Evolutionary conservation across 2,113 vertebrate species (phyloP).

Genomic region (Psittacus erithacus): DNA sequence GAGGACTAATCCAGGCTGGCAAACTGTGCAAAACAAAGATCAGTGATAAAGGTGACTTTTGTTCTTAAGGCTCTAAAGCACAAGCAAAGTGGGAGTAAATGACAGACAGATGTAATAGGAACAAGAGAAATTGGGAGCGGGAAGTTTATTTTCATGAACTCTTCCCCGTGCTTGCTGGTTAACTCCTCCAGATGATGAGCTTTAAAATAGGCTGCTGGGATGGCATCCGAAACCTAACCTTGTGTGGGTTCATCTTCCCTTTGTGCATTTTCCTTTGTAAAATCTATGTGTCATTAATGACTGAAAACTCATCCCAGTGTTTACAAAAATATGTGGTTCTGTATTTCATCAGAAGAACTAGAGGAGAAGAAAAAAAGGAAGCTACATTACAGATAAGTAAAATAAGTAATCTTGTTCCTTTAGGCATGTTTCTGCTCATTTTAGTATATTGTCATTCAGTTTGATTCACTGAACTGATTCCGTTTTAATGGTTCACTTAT

Average conservation of each 20-base stretch:
- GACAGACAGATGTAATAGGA: background rate
- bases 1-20: background rate
- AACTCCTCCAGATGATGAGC: background rate
- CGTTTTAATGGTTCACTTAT: slow-evolving; percentile 73
- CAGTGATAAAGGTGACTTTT: background rate
- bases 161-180: background rate
- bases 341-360: slow-evolving; percentile 1
- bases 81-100: background rate
- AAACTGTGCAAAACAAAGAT: background rate
- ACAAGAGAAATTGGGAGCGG: background rate
- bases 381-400: slow-evolving; percentile 45
- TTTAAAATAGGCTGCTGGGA: background rate
- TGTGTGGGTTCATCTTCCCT: background rate
- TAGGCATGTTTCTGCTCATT: slow-evolving; percentile 44
- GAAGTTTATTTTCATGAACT: slow-evolving; percentile 23
- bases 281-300: background rate
- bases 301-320: background rate
- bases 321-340: background rate
- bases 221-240: background rate
- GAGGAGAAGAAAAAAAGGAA: background rate
- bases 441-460: slow-evolving; percentile 64
- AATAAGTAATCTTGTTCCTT: slow-evolving; percentile 57
- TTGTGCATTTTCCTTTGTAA: background rate
- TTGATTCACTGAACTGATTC: slow-evolving; percentile 74
- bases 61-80: background rate